Evolutionary conservation across 2,888 invertebrate genomes (phyloP), one percentile per base, ranked within the genome.

Genomic region (Eristalis tenax): DNA sequence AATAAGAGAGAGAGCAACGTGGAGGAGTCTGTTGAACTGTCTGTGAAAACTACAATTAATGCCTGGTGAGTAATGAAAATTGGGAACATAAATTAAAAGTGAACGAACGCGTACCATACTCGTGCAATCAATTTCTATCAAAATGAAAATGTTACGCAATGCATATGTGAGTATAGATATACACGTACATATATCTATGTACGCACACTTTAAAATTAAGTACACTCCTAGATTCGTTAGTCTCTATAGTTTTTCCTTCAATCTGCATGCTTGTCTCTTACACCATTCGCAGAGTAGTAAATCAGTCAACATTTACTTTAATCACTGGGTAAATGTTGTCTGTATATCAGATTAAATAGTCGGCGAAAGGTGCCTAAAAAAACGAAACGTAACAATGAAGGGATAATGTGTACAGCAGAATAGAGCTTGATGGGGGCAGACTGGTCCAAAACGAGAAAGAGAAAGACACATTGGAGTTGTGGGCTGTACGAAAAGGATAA

Each of bases 301-400:
- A 83, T 83, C 86, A 83, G 71, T 76, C 78, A 87, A 87, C 83
- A 86, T 86, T 83, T 79, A 77, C 77, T 82, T 85, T 85, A 82
- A 82, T 77, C 85, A 81, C 81, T 73, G 81, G 68, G 81, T 85
- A 77, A 85, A 77, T 82, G 85, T 85, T 82, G 76, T 85, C 76
- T 69, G 77, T 82, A 86, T 86, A 86, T 86, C 82, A 74, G 82
- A 78, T 85, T 66, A 86, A 82, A 86, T 78, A 86, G 81, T 81
- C 75, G 65, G 75, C 57, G 38, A 77, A 76, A 86, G 61, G 76
- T 22, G 77, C 73, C 68, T 18, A 35, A 77, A 76, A 68, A 50
- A 22, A 4, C 35, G n/a, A 28, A 76, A 80, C 69, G 57, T 70
- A 32, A 50, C 28, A 59, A 13, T 13, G 23, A 28, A 79, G 71